These are phyloP conservation scores for Benthosema pterotum DNA, from an alignment of 2,797 vertebrate species.

Conservation along the genomic window DNA sequence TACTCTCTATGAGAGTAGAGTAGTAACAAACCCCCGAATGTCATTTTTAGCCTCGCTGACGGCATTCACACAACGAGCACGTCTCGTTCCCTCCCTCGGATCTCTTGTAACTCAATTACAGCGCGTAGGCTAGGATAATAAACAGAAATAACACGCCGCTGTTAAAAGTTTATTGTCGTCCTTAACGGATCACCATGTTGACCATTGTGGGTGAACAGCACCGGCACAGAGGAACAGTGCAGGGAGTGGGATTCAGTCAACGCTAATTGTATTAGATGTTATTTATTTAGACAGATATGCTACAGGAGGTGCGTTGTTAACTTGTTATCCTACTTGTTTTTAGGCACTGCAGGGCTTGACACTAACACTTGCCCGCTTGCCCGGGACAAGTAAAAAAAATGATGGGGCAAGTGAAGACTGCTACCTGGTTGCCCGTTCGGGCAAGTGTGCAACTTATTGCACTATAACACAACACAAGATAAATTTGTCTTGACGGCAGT, in stretches of 20 bases:
- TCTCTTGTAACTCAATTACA: conserved; percentile 65
- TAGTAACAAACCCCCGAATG: not conserved
- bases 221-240: conserved; percentile 27
- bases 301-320: not conserved
- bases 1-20: too few species aligned
- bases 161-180: conserved; percentile 72
- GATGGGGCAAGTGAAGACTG: too few species aligned
- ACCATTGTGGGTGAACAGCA: conserved; percentile 50
- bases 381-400: too few species aligned
- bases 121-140: conserved; percentile 56
- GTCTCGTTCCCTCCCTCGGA: conserved; percentile 44
- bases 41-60: conserved; percentile 35
- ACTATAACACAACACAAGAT: too few species aligned
- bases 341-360: too few species aligned
- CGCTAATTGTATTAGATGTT: conserved; percentile 24
- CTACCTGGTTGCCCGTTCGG: too few species aligned
- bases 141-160: conserved; percentile 64
- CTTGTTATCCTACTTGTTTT: too few species aligned
- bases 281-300: conserved; percentile 40
- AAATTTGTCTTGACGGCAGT: too few species aligned
- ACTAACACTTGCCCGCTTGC: too few species aligned
- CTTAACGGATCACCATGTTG: conserved; percentile 37
- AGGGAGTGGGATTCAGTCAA: conserved; percentile 28
- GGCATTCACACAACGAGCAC: conserved; percentile 59
- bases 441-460: too few species aligned